A percentile compares a stretch with the other conserved stretches of the same genome.
phyloP scores from a whole-genome alignment of 2,888 invertebrate genomes.

The Mimumesa dahlbomi region DNA sequence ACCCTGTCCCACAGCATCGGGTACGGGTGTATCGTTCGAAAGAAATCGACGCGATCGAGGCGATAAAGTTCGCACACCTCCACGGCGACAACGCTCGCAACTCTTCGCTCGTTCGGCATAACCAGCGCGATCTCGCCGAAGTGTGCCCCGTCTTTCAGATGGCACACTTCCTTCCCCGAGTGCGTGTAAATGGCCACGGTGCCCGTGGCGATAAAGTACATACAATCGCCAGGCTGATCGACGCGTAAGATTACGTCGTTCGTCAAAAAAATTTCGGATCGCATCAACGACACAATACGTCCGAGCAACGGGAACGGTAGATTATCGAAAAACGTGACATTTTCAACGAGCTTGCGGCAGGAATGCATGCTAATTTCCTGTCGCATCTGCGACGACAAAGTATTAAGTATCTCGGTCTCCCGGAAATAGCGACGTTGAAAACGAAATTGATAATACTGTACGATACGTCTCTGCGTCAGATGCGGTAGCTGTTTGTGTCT shows the following conservation, averaged over 20 bases:
- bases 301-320: conserved; percentile 81
- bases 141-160: conserved; percentile 79
- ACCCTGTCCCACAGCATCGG: conserved; percentile 78
- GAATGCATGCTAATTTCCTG: conserved; percentile 82
- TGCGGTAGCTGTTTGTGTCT: conserved; percentile 72
- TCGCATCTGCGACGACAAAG: conserved; percentile 73
- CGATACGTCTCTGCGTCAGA: conserved; percentile 69
- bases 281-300: conserved; percentile 81
- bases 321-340: conserved; percentile 82
- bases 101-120: conserved; percentile 75
- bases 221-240: conserved; percentile 81
- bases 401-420: conserved; percentile 73
- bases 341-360: conserved; percentile 82
- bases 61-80: conserved; percentile 79
- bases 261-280: conserved; percentile 81
- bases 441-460: conserved; percentile 74
- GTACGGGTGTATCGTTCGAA: conserved; percentile 76
- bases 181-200: conserved; percentile 82
- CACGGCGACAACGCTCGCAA: conserved; percentile 79
- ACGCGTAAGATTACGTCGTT: conserved; percentile 82
- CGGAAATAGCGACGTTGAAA: conserved; percentile 73
- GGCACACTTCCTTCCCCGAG: conserved; percentile 79
- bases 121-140: conserved; percentile 80
- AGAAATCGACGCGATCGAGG: conserved; percentile 76
- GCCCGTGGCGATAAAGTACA: conserved; percentile 83